A percentile compares a stretch with the other conserved stretches of the same genome.
These are phyloP conservation scores for Vanessa tameamea DNA, from an alignment of 1,140 invertebrate genomes.

Conservation along the genomic window DNA sequence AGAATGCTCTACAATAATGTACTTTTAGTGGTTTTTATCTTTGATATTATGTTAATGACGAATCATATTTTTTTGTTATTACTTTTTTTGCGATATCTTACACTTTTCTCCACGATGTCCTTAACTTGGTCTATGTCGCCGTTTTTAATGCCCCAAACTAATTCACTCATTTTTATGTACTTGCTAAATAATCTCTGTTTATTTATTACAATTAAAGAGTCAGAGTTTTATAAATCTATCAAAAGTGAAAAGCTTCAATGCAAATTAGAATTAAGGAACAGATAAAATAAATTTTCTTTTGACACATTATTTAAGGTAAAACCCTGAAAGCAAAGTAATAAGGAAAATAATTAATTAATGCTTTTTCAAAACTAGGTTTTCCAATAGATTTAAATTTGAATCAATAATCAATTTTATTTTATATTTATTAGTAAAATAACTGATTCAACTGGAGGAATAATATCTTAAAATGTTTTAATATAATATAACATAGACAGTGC, in stretches of 20 bases:
- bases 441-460: too few species aligned
- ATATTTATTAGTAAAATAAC: too few species aligned
- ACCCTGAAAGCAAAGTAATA: too few species aligned
- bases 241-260: slow-evolving; percentile 33
- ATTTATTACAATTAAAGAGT: slow-evolving; percentile 27
- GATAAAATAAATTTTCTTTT: too few species aligned
- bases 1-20: not conserved
- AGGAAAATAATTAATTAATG: too few species aligned
- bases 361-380: too few species aligned
- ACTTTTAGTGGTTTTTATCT: slow-evolving; percentile 5
- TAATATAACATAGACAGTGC: too few species aligned
- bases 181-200: slow-evolving; percentile 41
- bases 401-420: too few species aligned
- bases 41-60: slow-evolving; percentile 21
- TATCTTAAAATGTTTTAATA: too few species aligned
- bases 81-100: slow-evolving; percentile 62
- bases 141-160: slow-evolving; percentile 97
- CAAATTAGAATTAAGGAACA: slow-evolving; percentile 11
- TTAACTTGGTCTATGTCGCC: slow-evolving; percentile 95
- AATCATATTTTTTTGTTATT: slow-evolving; percentile 19
- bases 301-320: too few species aligned
- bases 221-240: slow-evolving; percentile 29
- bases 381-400: too few species aligned
- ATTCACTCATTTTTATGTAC: slow-evolving; percentile 85
- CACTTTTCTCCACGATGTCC: slow-evolving; percentile 92